A percentile compares a stretch with the other conserved stretches of the same genome.
Conservation (phyloP, 2,797 vertebrate species). For the Tangara arthus region DNA sequence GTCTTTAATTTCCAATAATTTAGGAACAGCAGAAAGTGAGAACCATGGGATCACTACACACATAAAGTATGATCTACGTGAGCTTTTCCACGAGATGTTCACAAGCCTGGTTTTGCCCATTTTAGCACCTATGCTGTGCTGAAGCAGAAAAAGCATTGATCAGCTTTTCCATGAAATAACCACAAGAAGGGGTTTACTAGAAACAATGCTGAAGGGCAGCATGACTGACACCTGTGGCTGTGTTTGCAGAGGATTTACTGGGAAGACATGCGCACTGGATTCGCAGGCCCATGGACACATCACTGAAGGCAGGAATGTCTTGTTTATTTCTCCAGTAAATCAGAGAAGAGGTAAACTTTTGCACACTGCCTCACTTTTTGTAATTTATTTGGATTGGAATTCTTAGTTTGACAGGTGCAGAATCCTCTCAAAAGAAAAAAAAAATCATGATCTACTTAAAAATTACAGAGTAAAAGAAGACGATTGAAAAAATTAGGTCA, state of each 20-base stretch:
- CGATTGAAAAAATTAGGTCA: neutral
- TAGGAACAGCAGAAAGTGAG: neutral
- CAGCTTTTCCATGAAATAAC: conserved; percentile 1
- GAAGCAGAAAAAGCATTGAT: neutral
- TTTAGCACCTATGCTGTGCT: neutral
- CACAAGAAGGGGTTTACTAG: neutral
- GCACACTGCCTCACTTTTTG: neutral
- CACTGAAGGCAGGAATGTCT: neutral
- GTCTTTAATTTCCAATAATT: neutral
- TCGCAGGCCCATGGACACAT: neutral
- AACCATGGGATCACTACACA: neutral
- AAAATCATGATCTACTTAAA: neutral
- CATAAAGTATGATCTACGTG: fast-evolving
- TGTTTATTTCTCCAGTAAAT: neutral
- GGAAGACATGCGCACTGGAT: neutral
- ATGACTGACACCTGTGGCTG: neutral
- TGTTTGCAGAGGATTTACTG: neutral
- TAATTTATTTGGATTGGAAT: neutral
- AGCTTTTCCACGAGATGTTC: neutral
- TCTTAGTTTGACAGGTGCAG: neutral
- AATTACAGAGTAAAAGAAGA: neutral
- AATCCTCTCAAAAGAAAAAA: neutral
- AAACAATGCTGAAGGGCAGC: neutral
- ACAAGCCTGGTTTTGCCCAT: fast-evolving
- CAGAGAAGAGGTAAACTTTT: neutral